phyloP scores from a whole-genome alignment of 2,113 vertebrate species.

The Thinocorus orbignyianus region DNA sequence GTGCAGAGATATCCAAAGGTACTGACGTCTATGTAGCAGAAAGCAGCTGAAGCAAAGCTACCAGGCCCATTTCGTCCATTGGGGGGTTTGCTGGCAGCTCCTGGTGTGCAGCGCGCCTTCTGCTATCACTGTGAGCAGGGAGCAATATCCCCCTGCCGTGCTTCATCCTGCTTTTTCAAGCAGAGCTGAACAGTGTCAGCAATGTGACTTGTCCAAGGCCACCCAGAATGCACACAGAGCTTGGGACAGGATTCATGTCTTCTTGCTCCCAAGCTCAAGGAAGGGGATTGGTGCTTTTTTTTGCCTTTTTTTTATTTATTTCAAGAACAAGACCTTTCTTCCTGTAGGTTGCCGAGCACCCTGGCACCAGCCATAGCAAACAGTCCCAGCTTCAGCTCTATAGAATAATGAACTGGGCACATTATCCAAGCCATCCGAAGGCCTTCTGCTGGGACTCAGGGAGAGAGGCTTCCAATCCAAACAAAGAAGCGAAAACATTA shows the following conservation, averaged over 20 bases:
- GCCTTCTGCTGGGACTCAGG: neutral
- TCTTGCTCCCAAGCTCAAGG: neutral
- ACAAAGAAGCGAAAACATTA: neutral
- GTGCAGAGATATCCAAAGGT: neutral
- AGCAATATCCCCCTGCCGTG: fast-evolving
- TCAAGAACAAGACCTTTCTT: conserved; percentile 16
- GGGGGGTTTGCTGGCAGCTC: neutral
- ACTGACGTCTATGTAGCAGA: neutral
- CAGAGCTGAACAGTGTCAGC: neutral
- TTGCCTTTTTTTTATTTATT: neutral
- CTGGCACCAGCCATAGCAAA: neutral
- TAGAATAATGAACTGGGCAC: conserved; percentile 26
- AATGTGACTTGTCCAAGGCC: conserved; percentile 33
- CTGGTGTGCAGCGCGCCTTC: neutral
- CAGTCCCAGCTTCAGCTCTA: neutral
- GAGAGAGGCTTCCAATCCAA: conserved; percentile 38
- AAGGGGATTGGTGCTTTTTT: neutral
- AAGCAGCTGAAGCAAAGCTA: neutral
- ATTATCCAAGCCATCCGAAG: neutral
- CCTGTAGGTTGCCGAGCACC: neutral
- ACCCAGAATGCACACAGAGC: conserved; percentile 14
- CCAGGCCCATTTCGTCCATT: neutral
- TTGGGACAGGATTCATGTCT: conserved; percentile 8
- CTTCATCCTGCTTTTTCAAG: conserved; percentile 24
- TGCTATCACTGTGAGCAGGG: fast-evolving